A percentile compares a stretch with the other conserved stretches of the same genome.
Conservation (phyloP, 2,113 vertebrate genomes). For the Coryphaenoides rupestris region DNA sequence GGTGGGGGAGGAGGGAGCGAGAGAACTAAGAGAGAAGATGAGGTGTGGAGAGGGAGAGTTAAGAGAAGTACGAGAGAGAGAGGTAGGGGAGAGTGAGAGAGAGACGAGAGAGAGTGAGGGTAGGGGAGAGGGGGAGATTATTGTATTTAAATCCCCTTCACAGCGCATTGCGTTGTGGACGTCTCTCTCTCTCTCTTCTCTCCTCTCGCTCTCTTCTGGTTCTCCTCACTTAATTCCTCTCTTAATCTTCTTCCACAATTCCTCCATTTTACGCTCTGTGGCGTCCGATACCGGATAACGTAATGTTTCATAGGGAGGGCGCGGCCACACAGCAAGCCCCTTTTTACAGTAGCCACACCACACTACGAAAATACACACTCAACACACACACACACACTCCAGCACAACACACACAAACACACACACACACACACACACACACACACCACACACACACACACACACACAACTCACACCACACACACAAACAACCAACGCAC, state of each 20-base stretch:
- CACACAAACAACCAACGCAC: too few species aligned
- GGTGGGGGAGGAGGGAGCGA: too few species aligned
- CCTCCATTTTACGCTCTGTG: background rate
- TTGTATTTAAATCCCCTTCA: constrained; percentile 35
- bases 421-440: background rate
- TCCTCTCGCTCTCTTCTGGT: constrained; percentile 30
- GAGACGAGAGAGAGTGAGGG: too few species aligned
- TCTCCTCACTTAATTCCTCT: constrained; percentile 12
- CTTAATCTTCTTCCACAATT: background rate
- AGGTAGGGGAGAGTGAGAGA: too few species aligned
- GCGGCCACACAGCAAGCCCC: constrained; percentile 11
- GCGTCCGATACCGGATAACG: too few species aligned
- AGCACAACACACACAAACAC: background rate
- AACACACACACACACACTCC: too few species aligned
- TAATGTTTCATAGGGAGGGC: constrained; percentile 22
- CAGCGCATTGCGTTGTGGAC: constrained; percentile 29
- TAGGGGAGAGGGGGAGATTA: constrained; percentile 10
- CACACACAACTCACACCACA: background rate
- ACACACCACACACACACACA: background rate
- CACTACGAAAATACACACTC: too few species aligned
- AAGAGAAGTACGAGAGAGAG: too few species aligned
- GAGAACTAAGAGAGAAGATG: too few species aligned
- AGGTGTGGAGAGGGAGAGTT: too few species aligned
- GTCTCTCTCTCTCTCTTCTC: constrained; percentile 16
- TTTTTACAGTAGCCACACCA: too few species aligned